Conservation (phyloP, 2,113 vertebrate species). For the rabbit (Oryctolagus cuniculus) region DNA sequence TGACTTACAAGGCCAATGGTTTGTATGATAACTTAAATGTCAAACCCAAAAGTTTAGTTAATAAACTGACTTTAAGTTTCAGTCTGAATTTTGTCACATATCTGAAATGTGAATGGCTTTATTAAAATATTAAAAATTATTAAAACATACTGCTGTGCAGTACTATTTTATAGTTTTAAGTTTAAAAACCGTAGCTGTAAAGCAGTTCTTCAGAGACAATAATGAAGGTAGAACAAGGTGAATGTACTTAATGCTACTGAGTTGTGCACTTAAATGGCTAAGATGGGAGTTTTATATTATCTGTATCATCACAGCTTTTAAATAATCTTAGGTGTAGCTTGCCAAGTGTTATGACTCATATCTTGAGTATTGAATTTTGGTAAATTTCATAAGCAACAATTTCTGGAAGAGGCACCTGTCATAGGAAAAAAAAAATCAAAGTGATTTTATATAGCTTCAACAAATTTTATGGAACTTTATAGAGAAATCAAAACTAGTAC, state of each 20-base stretch:
- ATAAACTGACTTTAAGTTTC: conserved; percentile 35
- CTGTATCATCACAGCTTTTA: background rate
- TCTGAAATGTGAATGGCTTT: background rate
- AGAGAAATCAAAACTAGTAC: background rate
- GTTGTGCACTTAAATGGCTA: background rate
- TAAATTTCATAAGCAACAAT: conserved; percentile 30
- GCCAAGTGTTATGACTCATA: background rate
- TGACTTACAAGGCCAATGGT: background rate
- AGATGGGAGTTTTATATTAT: background rate
- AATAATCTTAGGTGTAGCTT: background rate
- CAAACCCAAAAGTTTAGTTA: background rate
- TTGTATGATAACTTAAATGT: background rate
- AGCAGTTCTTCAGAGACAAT: background rate
- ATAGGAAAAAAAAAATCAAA: background rate
- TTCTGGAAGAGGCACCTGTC: background rate
- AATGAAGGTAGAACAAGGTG: background rate
- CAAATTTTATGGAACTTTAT: background rate
- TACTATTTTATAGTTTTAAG: conserved; percentile 28
- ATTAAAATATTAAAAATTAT: background rate
- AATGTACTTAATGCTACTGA: background rate
- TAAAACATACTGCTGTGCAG: background rate
- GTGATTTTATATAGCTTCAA: background rate
- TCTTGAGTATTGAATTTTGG: conserved; percentile 10
- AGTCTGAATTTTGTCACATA: conserved; percentile 5
- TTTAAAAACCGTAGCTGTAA: background rate